Percentiles rank a stretch among this genome's conserved stretches.
These are phyloP conservation scores for Uloborus plumipes DNA, from an alignment of 2,888 invertebrate genomes.

Conservation along the genomic window DNA sequence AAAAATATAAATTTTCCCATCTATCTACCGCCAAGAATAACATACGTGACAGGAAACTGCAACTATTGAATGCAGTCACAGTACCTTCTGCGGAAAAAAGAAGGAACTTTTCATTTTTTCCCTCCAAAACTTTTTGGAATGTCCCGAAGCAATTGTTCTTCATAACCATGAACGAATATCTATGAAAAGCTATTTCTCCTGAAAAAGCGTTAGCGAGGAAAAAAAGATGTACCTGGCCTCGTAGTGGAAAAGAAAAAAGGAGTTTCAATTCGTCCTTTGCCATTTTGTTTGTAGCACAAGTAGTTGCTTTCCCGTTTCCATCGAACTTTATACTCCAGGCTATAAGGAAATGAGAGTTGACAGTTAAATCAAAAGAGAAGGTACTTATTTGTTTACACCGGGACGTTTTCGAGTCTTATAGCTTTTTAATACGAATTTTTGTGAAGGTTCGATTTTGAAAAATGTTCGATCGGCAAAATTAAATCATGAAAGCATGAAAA, in stretches of 20 bases:
- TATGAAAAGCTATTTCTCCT: slow-evolving; percentile 48
- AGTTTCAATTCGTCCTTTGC: slow-evolving; percentile 48
- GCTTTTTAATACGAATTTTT: neutral
- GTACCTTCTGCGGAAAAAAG: too few relatives aligned
- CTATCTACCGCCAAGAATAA: too few relatives aligned
- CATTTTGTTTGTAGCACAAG: slow-evolving; percentile 39
- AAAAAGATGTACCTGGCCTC: slow-evolving; percentile 20
- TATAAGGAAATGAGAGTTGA: slow-evolving; percentile 46
- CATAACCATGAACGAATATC: slow-evolving; percentile 17
- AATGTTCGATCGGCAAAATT: too few relatives aligned
- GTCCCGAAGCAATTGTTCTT: slow-evolving; percentile 45
- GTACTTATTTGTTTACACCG: neutral
- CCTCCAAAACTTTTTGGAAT: slow-evolving; percentile 22
- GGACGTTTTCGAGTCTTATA: slow-evolving; percentile 7
- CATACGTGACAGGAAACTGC: too few relatives aligned
- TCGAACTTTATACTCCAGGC: slow-evolving; percentile 27
- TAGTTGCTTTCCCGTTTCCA: slow-evolving; percentile 24
- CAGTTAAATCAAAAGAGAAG: slow-evolving; percentile 27
- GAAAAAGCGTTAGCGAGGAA: slow-evolving; percentile 1
- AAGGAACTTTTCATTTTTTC: neutral
- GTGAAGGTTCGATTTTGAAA: too few relatives aligned
- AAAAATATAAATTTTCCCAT: too few relatives aligned
- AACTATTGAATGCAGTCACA: too few relatives aligned
- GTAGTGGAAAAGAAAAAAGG: neutral
- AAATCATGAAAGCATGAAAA: too few relatives aligned